Evolutionary conservation across 2,113 vertebrate genomes (phyloP).

Genomic region (Sinocyclocheilus maitianheensis): DNA sequence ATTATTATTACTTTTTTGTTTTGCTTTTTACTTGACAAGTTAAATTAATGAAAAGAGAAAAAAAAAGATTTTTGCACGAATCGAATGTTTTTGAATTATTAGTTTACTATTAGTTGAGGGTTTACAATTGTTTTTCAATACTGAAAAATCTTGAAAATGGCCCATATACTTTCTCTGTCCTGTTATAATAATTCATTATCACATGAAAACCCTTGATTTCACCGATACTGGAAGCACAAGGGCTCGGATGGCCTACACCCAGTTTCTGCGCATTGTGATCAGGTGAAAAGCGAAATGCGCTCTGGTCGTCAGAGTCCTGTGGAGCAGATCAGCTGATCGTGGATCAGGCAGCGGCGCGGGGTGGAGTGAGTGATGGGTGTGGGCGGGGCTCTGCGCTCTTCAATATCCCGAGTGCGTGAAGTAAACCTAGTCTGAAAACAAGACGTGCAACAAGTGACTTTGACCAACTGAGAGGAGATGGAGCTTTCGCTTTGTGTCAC

Average conservation of each 20-base stretch:
- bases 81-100: not conserved
- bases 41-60: not conserved
- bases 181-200: not conserved
- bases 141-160: not conserved
- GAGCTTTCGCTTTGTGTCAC: slow-evolving; percentile 38
- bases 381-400: slow-evolving; percentile 62
- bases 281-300: not conserved
- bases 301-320: not conserved
- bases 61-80: not conserved
- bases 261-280: slow-evolving; percentile 23
- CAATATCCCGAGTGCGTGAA: slow-evolving; percentile 64
- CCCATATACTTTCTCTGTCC: not conserved
- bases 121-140: not conserved
- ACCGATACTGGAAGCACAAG: slow-evolving; percentile 8
- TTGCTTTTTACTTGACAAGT: not conserved
- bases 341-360: slow-evolving; percentile 17
- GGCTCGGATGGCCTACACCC: not conserved
- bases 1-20: too few relatives aligned
- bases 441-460: slow-evolving; percentile 62
- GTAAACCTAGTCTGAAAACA: slow-evolving; percentile 57
- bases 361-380: slow-evolving; percentile 15
- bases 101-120: not conserved
- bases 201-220: not conserved
- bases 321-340: slow-evolving; percentile 3
- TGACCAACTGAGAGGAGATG: slow-evolving; percentile 50